A percentile compares a stretch with the other conserved stretches of the same genome.
Conservation (phyloP, 2,113 vertebrate species). For the Isichthys henryi region DNA sequence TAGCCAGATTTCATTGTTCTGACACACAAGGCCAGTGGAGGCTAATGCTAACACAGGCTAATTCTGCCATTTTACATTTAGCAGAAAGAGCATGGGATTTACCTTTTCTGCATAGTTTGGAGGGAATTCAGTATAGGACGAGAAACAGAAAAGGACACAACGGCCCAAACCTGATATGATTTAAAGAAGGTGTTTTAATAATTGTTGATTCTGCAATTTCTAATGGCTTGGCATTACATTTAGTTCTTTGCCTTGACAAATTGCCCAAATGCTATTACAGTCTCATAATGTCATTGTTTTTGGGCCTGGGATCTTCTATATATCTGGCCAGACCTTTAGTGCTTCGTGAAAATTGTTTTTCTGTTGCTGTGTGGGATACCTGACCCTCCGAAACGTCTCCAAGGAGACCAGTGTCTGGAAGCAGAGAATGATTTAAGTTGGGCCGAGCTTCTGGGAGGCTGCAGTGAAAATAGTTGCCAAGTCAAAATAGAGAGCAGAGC, state of each 20-base stretch:
- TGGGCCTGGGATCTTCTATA: not conserved
- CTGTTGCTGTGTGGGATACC: conserved; percentile 2
- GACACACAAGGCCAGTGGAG: not conserved
- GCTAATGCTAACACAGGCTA: not conserved
- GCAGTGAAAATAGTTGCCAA: not conserved
- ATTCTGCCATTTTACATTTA: not conserved
- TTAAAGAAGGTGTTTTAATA: not conserved
- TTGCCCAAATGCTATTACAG: not conserved
- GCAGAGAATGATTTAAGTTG: not conserved
- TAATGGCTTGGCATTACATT: not conserved
- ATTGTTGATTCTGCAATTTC: not conserved
- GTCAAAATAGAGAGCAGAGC: not conserved
- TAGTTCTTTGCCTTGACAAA: not conserved
- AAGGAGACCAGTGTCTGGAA: not conserved
- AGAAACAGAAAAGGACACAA: not conserved
- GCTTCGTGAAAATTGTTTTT: not conserved
- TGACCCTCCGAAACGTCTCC: not conserved
- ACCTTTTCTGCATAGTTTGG: not conserved
- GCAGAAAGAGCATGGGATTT: not conserved
- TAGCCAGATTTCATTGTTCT: not conserved
- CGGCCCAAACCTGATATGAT: not conserved
- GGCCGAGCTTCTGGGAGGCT: not conserved
- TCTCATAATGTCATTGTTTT: not conserved
- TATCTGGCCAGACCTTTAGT: not conserved
- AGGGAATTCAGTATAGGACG: not conserved